Percentiles rank a stretch among this genome's conserved stretches.
Conservation (phyloP, 2,797 vertebrate genomes). For the Rhynchotus rufescens region DNA sequence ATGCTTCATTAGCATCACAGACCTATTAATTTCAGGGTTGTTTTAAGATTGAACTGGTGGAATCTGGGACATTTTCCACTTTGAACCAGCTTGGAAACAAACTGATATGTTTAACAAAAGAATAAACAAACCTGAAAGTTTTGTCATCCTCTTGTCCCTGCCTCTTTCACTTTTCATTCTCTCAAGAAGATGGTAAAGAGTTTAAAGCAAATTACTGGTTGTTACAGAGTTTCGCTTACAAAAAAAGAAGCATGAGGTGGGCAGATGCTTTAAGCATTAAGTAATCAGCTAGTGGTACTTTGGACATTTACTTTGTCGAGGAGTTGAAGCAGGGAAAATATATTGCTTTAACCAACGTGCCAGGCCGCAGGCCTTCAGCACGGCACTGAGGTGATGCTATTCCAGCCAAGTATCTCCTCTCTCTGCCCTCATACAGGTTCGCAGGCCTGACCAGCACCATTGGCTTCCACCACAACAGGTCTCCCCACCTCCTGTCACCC, state of each 20-base stretch:
- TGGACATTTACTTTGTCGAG: not conserved
- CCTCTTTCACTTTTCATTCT: not conserved
- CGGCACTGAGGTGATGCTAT: not conserved
- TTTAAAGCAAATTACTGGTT: not conserved
- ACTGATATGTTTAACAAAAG: constrained; percentile 1
- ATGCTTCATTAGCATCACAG: constrained; percentile 26
- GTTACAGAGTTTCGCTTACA: not conserved
- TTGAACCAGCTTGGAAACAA: constrained; percentile 10
- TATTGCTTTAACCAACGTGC: not conserved
- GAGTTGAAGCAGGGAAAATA: not conserved
- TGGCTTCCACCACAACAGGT: not conserved
- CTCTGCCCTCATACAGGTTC: not conserved
- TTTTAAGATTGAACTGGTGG: constrained; percentile 24
- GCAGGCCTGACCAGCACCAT: not conserved
- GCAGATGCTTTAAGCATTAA: constrained; percentile 2
- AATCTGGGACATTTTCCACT: not conserved
- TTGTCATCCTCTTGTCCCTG: not conserved
- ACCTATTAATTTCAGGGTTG: constrained; percentile 38
- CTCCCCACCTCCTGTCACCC: not conserved
- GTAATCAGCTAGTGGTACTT: not conserved
- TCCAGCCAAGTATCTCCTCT: not conserved
- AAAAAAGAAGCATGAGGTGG: not conserved
- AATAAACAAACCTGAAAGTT: not conserved
- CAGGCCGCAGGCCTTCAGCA: not conserved
- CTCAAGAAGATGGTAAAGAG: not conserved